These are phyloP conservation scores for Phrynosoma blainvillii DNA, from an alignment of 2,113 vertebrate genomes.

Conservation along the genomic window DNA sequence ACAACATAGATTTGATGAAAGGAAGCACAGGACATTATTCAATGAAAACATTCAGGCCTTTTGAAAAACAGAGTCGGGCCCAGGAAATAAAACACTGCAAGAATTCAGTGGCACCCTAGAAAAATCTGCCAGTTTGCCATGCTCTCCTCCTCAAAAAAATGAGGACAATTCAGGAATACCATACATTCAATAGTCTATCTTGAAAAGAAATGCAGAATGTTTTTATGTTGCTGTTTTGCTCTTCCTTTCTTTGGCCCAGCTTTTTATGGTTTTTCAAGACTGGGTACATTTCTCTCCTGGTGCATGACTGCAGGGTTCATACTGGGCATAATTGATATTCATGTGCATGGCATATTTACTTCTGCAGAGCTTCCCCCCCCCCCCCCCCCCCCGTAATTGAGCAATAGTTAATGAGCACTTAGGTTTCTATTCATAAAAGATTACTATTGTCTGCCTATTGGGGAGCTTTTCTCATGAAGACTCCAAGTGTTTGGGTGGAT, in stretches of 20 bases:
- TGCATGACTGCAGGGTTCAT: conserved; percentile 58
- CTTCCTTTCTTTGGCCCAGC: conserved; percentile 28
- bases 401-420: conserved; percentile 71
- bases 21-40: not conserved
- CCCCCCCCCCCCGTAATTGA: conserved; percentile 45
- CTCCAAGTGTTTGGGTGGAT: conserved; percentile 68
- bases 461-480: conserved; percentile 65
- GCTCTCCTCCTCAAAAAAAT: conserved; percentile 29
- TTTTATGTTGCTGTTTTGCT: conserved; percentile 52
- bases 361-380: conserved; percentile 53
- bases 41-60: not conserved
- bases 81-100: not conserved
- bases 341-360: conserved; percentile 67
- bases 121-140: not conserved
- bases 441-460: conserved; percentile 57
- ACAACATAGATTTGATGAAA: not conserved
- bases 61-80: not conserved
- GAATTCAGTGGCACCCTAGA: not conserved
- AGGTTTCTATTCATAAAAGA: conserved; percentile 71
- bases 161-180: conserved; percentile 49
- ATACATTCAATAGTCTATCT: conserved; percentile 53
- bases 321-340: conserved; percentile 74
- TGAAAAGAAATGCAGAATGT: conserved; percentile 51
- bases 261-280: conserved; percentile 61
- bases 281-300: conserved; percentile 68